These are phyloP conservation scores for Cyrtodaria siliqua DNA, from an alignment of 2,888 invertebrate genomes.

Conservation along the genomic window DNA sequence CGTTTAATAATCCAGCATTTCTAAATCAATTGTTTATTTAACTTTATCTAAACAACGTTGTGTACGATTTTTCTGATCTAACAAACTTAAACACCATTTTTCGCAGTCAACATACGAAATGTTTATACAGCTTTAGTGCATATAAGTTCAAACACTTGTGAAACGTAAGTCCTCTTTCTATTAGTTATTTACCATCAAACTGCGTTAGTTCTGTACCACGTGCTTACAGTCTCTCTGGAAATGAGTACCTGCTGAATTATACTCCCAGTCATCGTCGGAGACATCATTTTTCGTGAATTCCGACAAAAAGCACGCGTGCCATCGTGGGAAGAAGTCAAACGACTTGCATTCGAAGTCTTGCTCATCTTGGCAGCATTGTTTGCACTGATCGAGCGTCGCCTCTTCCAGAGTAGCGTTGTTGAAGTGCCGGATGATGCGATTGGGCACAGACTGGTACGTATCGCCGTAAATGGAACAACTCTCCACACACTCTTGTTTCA, in stretches of 20 bases:
- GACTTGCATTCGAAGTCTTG: slow-evolving; percentile 27
- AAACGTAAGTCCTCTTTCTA: too few species aligned
- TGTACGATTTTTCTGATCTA: too few species aligned
- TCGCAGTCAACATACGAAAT: too few species aligned
- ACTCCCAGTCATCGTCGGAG: slow-evolving; percentile 23
- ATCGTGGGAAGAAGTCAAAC: slow-evolving; percentile 33
- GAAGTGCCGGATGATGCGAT: slow-evolving; percentile 26
- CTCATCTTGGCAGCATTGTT: slow-evolving; percentile 85
- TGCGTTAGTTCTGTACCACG: neutral
- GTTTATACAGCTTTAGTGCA: too few species aligned
- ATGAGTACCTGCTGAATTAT: slow-evolving; percentile 33
- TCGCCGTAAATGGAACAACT: slow-evolving; percentile 25
- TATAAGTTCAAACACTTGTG: too few species aligned
- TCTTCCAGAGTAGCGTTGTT: slow-evolving; percentile 15
- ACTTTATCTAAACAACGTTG: too few species aligned
- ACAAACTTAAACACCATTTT: too few species aligned
- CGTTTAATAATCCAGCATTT: too few species aligned
- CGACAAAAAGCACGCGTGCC: slow-evolving; percentile 38
- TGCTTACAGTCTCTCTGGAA: slow-evolving; percentile 40
- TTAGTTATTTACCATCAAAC: too few species aligned
- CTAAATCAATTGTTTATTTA: too few species aligned
- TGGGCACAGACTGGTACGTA: slow-evolving; percentile 26
- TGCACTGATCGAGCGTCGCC: slow-evolving; percentile 22
- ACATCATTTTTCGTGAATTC: slow-evolving; percentile 13
- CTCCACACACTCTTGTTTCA: slow-evolving; percentile 13